Percentiles rank a stretch among this genome's conserved stretches.
Evolutionary conservation across 2,113 vertebrate species (phyloP).

Genomic region (Neomonachus schauinslandi): DNA sequence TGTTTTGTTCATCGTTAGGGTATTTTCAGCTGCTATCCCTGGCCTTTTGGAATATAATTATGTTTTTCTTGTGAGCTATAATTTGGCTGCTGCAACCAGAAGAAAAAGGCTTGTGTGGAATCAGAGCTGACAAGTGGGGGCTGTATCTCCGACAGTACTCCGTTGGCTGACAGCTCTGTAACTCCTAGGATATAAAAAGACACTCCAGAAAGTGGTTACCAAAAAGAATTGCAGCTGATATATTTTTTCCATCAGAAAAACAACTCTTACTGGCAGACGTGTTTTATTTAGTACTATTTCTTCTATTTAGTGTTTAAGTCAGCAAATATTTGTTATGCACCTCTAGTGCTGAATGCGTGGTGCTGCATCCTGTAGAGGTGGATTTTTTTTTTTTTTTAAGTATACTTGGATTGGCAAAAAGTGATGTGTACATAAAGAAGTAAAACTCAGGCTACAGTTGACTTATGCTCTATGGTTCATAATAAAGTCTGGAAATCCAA

Average conservation of each 20-base stretch:
- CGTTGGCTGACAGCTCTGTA: constrained; percentile 33
- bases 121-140: constrained; percentile 74
- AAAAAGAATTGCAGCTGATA: not conserved
- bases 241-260: not conserved
- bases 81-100: constrained; percentile 80
- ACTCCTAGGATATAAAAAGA: not conserved
- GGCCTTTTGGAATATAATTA: constrained; percentile 80
- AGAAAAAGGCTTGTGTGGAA: constrained; percentile 75
- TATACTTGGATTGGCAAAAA: not conserved
- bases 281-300: not conserved
- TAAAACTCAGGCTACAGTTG: not conserved
- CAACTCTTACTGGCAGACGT: not conserved
- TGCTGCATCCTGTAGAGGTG: not conserved
- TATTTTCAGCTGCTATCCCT: constrained; percentile 74
- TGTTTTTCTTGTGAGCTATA: constrained; percentile 79
- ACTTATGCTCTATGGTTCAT: not conserved
- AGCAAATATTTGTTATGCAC: not conserved
- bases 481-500: not conserved
- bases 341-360: not conserved
- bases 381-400: not conserved
- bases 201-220: not conserved
- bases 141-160: not conserved
- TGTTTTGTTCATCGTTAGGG: constrained; percentile 60
- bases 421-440: not conserved
- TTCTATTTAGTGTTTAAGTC: not conserved